Evolutionary conservation across 2,888 invertebrate species (phyloP), one percentile per base, ranked within the genome.

Genomic region (Polylopha cassiicola): DNA sequence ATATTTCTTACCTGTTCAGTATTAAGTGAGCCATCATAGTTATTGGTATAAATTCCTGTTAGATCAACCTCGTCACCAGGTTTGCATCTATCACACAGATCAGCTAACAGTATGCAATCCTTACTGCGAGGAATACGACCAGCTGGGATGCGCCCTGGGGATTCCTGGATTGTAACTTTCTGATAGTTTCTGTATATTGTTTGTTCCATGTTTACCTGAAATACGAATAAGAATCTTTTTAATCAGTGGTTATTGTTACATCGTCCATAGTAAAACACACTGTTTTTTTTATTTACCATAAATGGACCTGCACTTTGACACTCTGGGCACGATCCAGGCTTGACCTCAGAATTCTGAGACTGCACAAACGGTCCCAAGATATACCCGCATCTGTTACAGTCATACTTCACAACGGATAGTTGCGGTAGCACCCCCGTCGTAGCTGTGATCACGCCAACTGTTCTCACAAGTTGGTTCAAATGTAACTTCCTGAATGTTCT

Each of bases 121-220:
- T 99, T 99, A 37, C 98, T 97, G 4, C 99, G 89, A 0, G 99
- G 99, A 39, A 99, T 93, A 20, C 99, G 90, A 4, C 99, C 99
- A 1, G 99, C 98, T 0, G 98, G 97, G 37, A 99, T 97, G 53
- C 97, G 92, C 0, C 99, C 98, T 0, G 99, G 99, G 2, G 97
- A 97, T 82, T 99, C 99, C 85, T 99, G 99, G 48, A 99, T 88
- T 0, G 98, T 98, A 21, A 99, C 91, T 64, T 98, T 95, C 78
- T 99, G 99, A 69, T 99, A 99, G 82, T 99, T 99, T 34, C 98
- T 91, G 74, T 99, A 99, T 3, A 99, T 78, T 0, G 99, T 99
- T 92, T 98, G 93, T 68, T 99, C 99, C 96, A 99, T 98, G 72
- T 99, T 99, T 14, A 99, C 93, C 91, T 97, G 78, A 2, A 72